These are phyloP conservation scores for Papilio polyxenes DNA, from an alignment of 1,140 invertebrate genomes.

Conservation along the genomic window DNA sequence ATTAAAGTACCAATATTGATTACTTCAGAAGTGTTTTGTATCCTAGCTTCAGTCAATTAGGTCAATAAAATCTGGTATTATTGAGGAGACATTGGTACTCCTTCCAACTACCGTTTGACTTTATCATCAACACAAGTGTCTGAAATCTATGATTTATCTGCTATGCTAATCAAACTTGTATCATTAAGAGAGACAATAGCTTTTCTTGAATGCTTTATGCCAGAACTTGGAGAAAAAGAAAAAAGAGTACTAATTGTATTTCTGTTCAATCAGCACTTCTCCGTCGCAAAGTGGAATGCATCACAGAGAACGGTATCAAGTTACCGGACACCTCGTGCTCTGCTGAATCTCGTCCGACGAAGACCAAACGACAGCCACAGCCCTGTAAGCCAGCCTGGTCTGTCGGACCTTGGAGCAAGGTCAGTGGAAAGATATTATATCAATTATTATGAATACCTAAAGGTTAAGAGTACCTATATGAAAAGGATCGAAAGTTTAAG, in stretches of 20 bases:
- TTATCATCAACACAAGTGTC: no score
- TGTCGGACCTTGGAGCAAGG: slow-evolving; percentile 93
- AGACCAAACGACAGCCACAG: slow-evolving; percentile 87
- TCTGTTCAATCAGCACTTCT: slow-evolving; percentile 83
- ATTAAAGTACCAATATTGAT: no score
- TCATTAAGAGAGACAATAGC: no score
- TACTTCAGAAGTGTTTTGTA: no score
- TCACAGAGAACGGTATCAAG: slow-evolving; percentile 83
- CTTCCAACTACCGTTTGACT: no score
- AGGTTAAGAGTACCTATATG: no score
- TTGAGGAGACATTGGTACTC: no score
- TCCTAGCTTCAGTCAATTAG: no score
- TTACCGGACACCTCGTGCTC: slow-evolving; percentile 83
- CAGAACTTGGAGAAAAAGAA: background rate
- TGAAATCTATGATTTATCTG: no score
- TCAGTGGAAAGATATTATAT: slow-evolving; percentile 61
- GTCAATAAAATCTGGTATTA: no score
- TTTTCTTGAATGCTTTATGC: background rate
- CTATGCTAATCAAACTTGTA: no score
- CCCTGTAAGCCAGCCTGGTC: slow-evolving; percentile 92
- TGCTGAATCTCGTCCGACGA: slow-evolving; percentile 84
- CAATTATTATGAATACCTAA: background rate
- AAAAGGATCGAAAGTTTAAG: no score
- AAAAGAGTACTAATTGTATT: background rate
- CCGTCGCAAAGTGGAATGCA: slow-evolving; percentile 87